Conservation (phyloP, 1,140 invertebrate species). For the Panagrolaimus sp. region DNA sequence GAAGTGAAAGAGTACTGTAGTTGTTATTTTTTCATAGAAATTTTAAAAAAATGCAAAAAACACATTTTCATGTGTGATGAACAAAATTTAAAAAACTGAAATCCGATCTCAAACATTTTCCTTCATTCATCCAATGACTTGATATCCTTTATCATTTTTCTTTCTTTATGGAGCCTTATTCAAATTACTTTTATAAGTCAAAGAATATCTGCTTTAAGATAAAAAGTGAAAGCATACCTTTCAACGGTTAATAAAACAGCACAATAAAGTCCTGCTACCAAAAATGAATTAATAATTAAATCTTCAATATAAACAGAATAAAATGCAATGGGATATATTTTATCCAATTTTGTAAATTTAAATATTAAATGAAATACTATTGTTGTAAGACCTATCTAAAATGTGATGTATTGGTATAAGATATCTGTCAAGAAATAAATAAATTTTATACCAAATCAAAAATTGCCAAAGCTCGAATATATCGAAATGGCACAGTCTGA, state of each 20-base stretch:
- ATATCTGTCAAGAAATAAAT: neutral
- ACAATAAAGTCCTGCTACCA: conserved; percentile 8
- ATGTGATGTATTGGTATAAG: neutral
- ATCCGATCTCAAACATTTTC: too few relatives aligned
- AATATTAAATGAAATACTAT: neutral
- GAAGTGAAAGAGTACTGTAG: too few relatives aligned
- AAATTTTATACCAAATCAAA: neutral
- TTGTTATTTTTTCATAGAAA: too few relatives aligned
- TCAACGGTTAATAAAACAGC: conserved; percentile 2
- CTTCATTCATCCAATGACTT: too few relatives aligned
- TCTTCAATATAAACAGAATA: conserved; percentile 7
- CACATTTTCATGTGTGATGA: too few relatives aligned
- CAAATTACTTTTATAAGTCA: too few relatives aligned
- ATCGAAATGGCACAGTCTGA: conserved; percentile 9
- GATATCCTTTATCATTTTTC: too few relatives aligned
- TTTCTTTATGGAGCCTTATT: too few relatives aligned
- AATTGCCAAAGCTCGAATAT: conserved; percentile 8
- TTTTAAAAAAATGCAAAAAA: too few relatives aligned
- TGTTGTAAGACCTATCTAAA: neutral
- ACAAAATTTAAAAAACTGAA: too few relatives aligned
- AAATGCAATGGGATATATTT: neutral
- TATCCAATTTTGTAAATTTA: too few relatives aligned
- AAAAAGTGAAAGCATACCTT: neutral
- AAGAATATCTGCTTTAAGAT: too few relatives aligned
- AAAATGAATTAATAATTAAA: conserved; percentile 3